Base-by-base conservation (phyloP, 1,140 invertebrate species). In the Lepidostoma basale region DNA sequence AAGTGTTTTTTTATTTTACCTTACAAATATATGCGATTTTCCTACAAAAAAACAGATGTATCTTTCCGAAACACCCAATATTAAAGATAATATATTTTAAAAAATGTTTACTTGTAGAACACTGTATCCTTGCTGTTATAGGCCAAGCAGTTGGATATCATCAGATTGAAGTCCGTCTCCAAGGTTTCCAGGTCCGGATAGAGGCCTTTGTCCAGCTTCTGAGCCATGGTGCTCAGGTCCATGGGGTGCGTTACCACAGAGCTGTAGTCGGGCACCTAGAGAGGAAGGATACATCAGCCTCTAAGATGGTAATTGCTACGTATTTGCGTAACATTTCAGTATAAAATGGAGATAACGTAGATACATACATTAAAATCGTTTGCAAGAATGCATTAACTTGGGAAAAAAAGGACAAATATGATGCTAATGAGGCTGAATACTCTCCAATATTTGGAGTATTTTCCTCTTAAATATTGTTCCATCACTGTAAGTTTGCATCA, bases 51-150 rank as follows among this genome's bases (percentile, higher is more conserved):
- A n/a, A n/a, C n/a, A 3, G 40, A 67, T 62, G 60, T 56, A 28
- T 39, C 45, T 39, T 23, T 9, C 3, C 23, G 14, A 64, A 36
- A 39, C 54, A 40, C 42, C n/a, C n/a, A n/a, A 44, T 16, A 20
- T 28, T 14, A 39, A 59, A 16, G 44, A 52, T n/a, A n/a, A 40
- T 8, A 36, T 36, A 8, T 36, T 42, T 42, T n/a, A n/a, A n/a
- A n/a, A n/a, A n/a, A n/a, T 36, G 75, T 79, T 77, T 74, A 85
- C 83, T 83, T 83, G 68, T 89, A 88, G 75, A 91, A 92, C 71
- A 93, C 89, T 0, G 96, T 98, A 74, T 97, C 95, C 78, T 95
- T 96, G 59, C 93, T 91, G 82, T 98, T 98, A 76, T 98, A 99
- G 0, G 90, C 92, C 63, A 97, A 84, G 78, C 97, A 99, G 78